These are phyloP conservation scores for Sminthurinus aureus DNA, from an alignment of 2,888 invertebrate genomes.

Conservation along the genomic window DNA sequence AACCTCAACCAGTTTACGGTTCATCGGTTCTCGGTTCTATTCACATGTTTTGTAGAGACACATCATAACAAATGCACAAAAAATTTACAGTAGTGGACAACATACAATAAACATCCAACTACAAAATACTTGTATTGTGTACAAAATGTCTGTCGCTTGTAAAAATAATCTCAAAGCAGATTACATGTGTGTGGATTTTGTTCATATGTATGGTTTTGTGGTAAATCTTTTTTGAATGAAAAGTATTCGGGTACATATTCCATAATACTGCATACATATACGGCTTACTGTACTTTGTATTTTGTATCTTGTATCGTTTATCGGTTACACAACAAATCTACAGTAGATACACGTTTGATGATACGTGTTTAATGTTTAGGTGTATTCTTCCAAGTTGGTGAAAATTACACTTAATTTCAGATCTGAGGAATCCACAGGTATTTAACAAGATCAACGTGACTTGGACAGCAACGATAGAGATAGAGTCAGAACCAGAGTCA, in stretches of 20 bases:
- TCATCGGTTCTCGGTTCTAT: slow-evolving; percentile 11
- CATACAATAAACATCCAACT: neutral
- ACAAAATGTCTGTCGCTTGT: neutral
- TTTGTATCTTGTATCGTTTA: no score
- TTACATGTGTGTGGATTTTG: neutral
- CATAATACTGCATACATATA: neutral
- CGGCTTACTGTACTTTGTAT: no score
- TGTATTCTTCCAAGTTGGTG: neutral
- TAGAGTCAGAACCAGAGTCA: neutral
- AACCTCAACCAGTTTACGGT: slow-evolving; percentile 13
- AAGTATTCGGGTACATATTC: neutral
- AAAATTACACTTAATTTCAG: slow-evolving; percentile 49
- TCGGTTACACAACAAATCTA: neutral
- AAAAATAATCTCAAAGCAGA: neutral
- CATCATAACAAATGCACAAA: neutral
- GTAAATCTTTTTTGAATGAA: neutral
- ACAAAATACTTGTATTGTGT: neutral
- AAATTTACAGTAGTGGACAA: neutral
- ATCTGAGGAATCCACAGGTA: slow-evolving; percentile 48
- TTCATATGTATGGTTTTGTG: neutral
- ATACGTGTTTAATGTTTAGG: neutral
- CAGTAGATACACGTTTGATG: neutral
- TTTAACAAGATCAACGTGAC: slow-evolving; percentile 59
- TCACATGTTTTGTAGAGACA: neutral
- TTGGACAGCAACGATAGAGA: slow-evolving; percentile 1